These are phyloP conservation scores for Thecocarcelia acutangulata DNA, from an alignment of 2,888 invertebrate species.

Conservation along the genomic window DNA sequence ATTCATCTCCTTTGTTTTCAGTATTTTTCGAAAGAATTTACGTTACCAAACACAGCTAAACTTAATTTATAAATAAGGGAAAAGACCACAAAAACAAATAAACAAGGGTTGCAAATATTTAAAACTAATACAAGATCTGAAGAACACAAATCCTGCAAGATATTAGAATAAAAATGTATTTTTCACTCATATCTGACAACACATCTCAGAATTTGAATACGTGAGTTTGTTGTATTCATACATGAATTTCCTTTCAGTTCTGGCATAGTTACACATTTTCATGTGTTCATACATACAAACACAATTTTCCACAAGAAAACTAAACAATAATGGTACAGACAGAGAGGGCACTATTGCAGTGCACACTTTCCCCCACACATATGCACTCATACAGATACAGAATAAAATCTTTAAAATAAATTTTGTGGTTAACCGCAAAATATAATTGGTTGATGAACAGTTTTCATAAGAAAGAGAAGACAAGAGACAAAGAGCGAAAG, in stretches of 20 bases:
- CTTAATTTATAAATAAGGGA: slow-evolving; percentile 44
- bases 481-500: slow-evolving; percentile 59
- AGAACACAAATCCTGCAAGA: not conserved
- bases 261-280: slow-evolving; percentile 11
- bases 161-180: slow-evolving; percentile 25
- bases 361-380: slow-evolving; percentile 21
- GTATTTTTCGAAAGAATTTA: not conserved
- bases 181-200: slow-evolving; percentile 42
- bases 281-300: not conserved
- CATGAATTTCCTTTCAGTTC: not conserved
- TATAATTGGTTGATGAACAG: slow-evolving; percentile 80
- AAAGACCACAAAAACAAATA: slow-evolving; percentile 60
- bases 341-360: slow-evolving; percentile 47
- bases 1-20: slow-evolving; percentile 44
- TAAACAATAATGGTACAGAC: slow-evolving; percentile 17
- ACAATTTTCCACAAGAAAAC: slow-evolving; percentile 49
- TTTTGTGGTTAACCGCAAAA: slow-evolving; percentile 82
- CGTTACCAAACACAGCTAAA: slow-evolving; percentile 18
- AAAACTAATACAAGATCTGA: slow-evolving; percentile 6
- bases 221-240: not conserved
- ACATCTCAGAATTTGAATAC: not conserved
- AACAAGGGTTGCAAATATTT: slow-evolving; percentile 60
- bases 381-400: slow-evolving; percentile 21
- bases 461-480: slow-evolving; percentile 64
- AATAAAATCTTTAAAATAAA: slow-evolving; percentile 75